Base-by-base conservation (phyloP, 2,113 vertebrate genomes). In the Anhinga anhinga region DNA sequence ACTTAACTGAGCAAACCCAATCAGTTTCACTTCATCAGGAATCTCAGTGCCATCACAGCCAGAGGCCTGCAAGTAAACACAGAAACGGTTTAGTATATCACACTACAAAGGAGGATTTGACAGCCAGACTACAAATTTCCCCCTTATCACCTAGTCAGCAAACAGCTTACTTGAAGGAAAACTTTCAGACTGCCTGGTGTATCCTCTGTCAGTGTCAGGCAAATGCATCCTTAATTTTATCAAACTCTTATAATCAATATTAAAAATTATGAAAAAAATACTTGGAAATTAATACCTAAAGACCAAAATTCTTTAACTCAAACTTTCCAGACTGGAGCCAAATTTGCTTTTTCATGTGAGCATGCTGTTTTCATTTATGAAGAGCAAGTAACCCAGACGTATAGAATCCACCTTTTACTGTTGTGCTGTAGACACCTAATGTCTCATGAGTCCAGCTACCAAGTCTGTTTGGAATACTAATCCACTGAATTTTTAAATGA, bases 1-100 rank as follows among this genome's bases (percentile, higher is more conserved):
- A 93, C 99, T 99, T 93, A 99, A 97, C 98, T 99, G 99, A 76
- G 99, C 99, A 97, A 99, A 99, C 97, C 99, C 99, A 79, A 99
- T 99, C 98, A 99, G 98, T 98, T 99, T 99, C 98, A 99, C 99
- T 98, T 99, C 99, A 56, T 99, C 99, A 0, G 99, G 99, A 95
- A 99, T 99, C 98, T 99, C 99, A 3, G 98, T 97, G 92, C 99
- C 99, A 77, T 99, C 99, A 30, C 99, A 99, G 98, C 99, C 98
- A 62, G 99, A 99, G 62, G 97, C 99, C 99, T 99, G 98, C 18
- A 97, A 97, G 83, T 82, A 90, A 63, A 94, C 90, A 94, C 23
- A 95, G 62, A 93, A 96, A 84, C 4, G n/a, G n/a, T 73, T 98
- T 55, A 98, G 66, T 89, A 52, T 21, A 78, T 70, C 79, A 73